Evolutionary conservation across 37 sponge, comb jelly and placozoan genomes (phyloP), one percentile per base, ranked within the genome.

Genomic region (Geodia barretti): DNA sequence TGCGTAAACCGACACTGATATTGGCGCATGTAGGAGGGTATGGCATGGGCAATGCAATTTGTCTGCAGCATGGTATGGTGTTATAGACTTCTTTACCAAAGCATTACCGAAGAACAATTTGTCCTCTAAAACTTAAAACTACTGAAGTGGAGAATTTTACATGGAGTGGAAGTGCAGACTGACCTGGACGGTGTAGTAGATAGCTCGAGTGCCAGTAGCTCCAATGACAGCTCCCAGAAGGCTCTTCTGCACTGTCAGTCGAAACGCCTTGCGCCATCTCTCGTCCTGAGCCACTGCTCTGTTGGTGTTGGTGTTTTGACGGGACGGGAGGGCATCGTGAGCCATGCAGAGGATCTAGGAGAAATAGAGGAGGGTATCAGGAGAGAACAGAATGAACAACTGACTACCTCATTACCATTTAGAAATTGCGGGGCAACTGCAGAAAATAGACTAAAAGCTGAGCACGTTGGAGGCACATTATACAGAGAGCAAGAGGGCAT

Each of bases 121-220:
- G 35, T 14, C 23, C 74, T 41, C 74, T 14, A 73, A 29, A 31
- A 40, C 43, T 11, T 24, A 19, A 19, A 14, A 68, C n/a, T 17
- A n/a, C 23, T 19, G 29, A 17, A 23, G 62, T 19, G 14, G 70
- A 14, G 31, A 17, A 68, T n/a, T 29, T 17, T 31, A 39, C 43
- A 73, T 73, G 74, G 24, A 21, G 25, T 14, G 25, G 34, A 36
- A 11, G 34, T 24, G 26, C n/a, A n/a, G n/a, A 42, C 39, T 35
- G 40, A 74, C 80, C 75, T 74, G 67, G 7, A 86, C 77, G 3
- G 87, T 83, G 68, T 87, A 87, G 75, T 83, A 91, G 47, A 83
- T 86, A 37, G 87, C 87, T 60, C 91, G 72, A 4, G 87, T 86
- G 40, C 87, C 87, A 32, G 87, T 86, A 31, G 91, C 91, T n/a